These are phyloP conservation scores for Temnothorax longispinosus DNA, from an alignment of 1,140 invertebrate species.

Conservation along the genomic window DNA sequence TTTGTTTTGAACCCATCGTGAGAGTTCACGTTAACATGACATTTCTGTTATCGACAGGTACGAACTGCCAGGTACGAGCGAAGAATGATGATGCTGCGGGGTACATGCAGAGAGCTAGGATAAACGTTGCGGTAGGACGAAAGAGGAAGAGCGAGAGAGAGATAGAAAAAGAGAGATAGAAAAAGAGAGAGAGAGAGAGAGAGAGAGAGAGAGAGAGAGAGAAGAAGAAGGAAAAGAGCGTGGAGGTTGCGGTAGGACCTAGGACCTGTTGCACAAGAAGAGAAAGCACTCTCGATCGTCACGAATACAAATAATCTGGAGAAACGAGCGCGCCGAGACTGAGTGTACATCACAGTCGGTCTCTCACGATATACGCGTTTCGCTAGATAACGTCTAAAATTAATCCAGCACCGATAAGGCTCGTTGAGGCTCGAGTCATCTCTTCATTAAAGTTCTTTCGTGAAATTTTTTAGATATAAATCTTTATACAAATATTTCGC, in stretches of 20 bases:
- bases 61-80: neutral
- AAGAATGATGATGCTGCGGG: constrained; percentile 15
- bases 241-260: constrained; percentile 69
- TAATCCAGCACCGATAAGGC: neutral
- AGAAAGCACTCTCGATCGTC: constrained; percentile 41
- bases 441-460: neutral
- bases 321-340: neutral
- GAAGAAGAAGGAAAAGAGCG: neutral
- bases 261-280: constrained; percentile 71
- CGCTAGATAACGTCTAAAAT: neutral
- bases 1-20: neutral
- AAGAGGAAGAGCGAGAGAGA: neutral
- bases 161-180: neutral
- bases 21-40: neutral
- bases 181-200: neutral
- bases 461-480: neutral
- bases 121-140: constrained; percentile 68
- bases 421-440: too few relatives aligned
- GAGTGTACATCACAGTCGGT: neutral
- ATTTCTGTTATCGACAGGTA: constrained; percentile 48
- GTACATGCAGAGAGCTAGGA: constrained; percentile 27
- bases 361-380: neutral
- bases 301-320: constrained; percentile 41
- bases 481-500: neutral
- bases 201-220: neutral